phyloP scores from a whole-genome alignment of 2,797 vertebrate genomes.

The Lindbergichthys nudifrons region DNA sequence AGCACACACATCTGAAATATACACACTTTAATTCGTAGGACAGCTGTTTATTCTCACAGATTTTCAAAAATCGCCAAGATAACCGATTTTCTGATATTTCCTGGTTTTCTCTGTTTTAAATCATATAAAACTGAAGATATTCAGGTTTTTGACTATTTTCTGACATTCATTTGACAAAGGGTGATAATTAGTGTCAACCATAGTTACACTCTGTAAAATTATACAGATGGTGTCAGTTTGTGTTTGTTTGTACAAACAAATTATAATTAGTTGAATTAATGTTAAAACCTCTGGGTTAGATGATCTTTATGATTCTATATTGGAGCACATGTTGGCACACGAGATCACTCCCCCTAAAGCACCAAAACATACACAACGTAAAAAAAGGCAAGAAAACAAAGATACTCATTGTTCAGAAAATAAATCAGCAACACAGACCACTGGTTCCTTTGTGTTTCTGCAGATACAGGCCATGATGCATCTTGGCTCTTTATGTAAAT shows the following conservation, averaged over 20 bases:
- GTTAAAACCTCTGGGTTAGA: background rate
- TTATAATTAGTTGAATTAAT: background rate
- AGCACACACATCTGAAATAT: slow-evolving; percentile 7
- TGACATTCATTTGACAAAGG: no score
- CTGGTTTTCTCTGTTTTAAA: no score
- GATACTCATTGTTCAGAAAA: background rate
- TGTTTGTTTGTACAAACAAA: background rate
- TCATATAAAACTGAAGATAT: no score
- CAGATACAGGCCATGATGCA: background rate
- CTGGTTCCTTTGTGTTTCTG: background rate
- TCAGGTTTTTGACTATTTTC: no score
- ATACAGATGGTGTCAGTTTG: background rate
- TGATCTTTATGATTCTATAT: background rate
- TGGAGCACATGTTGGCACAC: background rate
- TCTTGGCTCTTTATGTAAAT: background rate
- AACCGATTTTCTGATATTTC: background rate
- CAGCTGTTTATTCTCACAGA: background rate
- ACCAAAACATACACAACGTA: background rate
- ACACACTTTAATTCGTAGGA: slow-evolving; percentile 9
- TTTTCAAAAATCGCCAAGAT: background rate
- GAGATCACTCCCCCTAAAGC: background rate
- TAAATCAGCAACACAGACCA: background rate
- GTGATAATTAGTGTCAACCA: no score
- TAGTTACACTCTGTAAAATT: background rate
- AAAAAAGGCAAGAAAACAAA: background rate